Base-by-base conservation (phyloP, 2,888 invertebrate species). In the Heliothis peltigera region DNA sequence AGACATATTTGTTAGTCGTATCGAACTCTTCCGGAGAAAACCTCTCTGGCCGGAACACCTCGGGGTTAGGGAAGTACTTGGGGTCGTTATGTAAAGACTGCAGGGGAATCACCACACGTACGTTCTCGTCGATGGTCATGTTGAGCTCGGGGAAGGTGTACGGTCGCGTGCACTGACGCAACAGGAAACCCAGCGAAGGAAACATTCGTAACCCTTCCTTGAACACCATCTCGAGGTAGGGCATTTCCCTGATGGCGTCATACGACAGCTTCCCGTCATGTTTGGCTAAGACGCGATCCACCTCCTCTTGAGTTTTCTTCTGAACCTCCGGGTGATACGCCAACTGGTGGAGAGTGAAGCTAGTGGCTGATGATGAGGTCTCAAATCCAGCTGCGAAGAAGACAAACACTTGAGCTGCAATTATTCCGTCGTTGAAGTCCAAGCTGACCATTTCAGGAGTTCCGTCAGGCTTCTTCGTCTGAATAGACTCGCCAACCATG, bases 311-410 rank as follows among this genome's bases (percentile, higher is more conserved):
- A 4, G 84, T 77, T 52, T 81, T 85, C 39, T 78, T 75, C 59
- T 93, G 93, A 6, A 87, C 72, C 0, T 89, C 85, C 1, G 87
- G 89, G 56, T 92, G 77, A 8, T 82, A 84, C 2, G 93, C 91
- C 2, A 94, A 79, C 63, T 88, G 81, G 62, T 91, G 89, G 4
- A 90, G 72, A 0, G 87, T 83, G 47, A 79, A 89, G 62, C 89
- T 89, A 6, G 90, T 84, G 0, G 89, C 83, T 0, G 89, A 87
- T 1, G 93, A 89, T 0, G 91, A 89, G 0, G 92, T 91, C 73
- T 92, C 92, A 49, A 89, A 92, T 2, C 92, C 92, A 4, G 91
- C 92, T 4, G 75, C 81, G 42, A 89, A 89, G 65, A 89, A 89
- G 10, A 89, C 60, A 28, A 87, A 87, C 3, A 84, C 84, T 72